phyloP scores from a whole-genome alignment of 2,797 vertebrate genomes.

The Paramormyrops hopkinsi region DNA sequence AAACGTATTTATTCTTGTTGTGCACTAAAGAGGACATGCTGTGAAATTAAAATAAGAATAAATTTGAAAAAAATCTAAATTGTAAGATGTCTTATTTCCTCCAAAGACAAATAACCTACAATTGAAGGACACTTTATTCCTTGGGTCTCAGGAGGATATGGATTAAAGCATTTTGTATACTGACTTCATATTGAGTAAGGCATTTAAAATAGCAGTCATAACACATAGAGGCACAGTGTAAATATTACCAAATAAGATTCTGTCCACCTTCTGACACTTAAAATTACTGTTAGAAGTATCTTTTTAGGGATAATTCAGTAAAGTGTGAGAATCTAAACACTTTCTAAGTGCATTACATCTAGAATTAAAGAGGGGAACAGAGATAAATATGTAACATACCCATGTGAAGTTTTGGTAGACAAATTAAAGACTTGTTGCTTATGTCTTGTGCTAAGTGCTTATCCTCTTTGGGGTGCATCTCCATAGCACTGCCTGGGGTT shows the following conservation, averaged over 20 bases:
- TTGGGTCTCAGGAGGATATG: background rate
- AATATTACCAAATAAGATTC: background rate
- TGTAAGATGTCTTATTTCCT: no score
- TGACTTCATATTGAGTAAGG: background rate
- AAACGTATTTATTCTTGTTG: no score
- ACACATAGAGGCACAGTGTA: background rate
- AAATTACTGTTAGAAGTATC: background rate
- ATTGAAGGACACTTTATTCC: no score
- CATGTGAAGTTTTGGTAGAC: background rate
- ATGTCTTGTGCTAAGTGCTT: background rate
- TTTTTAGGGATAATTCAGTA: background rate
- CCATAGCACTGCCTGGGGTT: background rate
- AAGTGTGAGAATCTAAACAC: background rate
- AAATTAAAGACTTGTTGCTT: background rate
- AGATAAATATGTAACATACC: background rate
- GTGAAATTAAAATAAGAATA: no score
- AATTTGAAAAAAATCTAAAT: no score
- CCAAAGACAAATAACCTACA: no score
- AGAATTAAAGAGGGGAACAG: background rate
- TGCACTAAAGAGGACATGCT: no score
- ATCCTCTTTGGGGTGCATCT: background rate
- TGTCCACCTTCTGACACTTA: background rate
- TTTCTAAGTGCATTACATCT: background rate
- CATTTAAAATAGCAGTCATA: background rate
- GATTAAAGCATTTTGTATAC: background rate